Percentiles rank a stretch among this genome's conserved stretches.
phyloP scores from a whole-genome alignment of 37 sponge, comb jelly and placozoan species.

The Eunapius fragilis region DNA sequence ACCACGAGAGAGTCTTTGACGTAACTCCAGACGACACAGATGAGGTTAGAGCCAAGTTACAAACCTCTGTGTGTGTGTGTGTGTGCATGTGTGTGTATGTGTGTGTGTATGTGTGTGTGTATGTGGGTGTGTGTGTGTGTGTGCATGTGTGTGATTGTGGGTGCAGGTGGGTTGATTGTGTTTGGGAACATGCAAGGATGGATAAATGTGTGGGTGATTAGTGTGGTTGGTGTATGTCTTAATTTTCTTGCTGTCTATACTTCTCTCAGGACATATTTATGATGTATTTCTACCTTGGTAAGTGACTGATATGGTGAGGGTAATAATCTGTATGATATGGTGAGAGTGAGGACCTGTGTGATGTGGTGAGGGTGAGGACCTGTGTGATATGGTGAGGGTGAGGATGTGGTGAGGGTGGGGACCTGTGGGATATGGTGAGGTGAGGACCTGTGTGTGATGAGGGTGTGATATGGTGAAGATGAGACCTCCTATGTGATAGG shows the following conservation, averaged over 20 bases:
- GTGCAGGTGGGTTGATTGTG: too few species aligned
- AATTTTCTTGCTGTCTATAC: not conserved
- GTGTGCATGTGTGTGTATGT: not conserved
- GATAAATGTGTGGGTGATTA: not conserved
- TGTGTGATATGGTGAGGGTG: too few species aligned
- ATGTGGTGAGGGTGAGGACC: too few species aligned
- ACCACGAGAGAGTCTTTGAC: slow-evolving; percentile 45
- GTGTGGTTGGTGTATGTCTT: too few species aligned
- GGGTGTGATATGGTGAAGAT: not conserved
- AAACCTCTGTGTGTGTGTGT: not conserved
- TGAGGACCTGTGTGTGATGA: too few species aligned
- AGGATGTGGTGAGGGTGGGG: not conserved
- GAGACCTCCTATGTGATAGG: too few species aligned
- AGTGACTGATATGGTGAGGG: not conserved
- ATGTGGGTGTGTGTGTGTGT: not conserved
- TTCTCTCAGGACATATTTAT: slow-evolving; percentile 48
- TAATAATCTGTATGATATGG: not conserved
- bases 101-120: slow-evolving; percentile 12
- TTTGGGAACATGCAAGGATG: not conserved
- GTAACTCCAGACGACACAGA: slow-evolving; percentile 19
- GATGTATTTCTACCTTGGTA: slow-evolving; percentile 76
- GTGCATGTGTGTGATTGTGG: too few species aligned
- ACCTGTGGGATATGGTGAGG: too few species aligned
- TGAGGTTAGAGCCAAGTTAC: slow-evolving; percentile 26
- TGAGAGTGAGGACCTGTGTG: too few species aligned